A percentile compares a stretch with the other conserved stretches of the same genome.
These are phyloP conservation scores for Athalia cordata DNA, from an alignment of 2,888 invertebrate genomes.

Conservation along the genomic window DNA sequence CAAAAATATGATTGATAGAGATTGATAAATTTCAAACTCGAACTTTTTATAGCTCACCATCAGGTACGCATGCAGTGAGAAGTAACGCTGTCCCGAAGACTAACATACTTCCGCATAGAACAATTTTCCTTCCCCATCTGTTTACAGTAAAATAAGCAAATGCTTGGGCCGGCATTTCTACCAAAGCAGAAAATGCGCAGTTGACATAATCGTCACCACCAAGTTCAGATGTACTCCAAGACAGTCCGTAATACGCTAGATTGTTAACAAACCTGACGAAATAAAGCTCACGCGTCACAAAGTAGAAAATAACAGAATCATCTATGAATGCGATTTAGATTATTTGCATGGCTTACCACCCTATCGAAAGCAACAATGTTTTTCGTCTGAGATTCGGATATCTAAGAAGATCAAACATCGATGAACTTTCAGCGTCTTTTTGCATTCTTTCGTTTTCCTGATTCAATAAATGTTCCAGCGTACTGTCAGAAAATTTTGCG, in stretches of 20 bases:
- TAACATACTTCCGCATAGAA: slow-evolving; percentile 82
- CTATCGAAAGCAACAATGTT: slow-evolving; percentile 82
- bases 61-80: slow-evolving; percentile 77
- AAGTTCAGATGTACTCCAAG: slow-evolving; percentile 84
- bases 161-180: slow-evolving; percentile 84
- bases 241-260: slow-evolving; percentile 86
- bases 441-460: slow-evolving; percentile 69
- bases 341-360: slow-evolving; percentile 77
- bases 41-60: slow-evolving; percentile 68
- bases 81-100: slow-evolving; percentile 78
- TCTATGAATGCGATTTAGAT: background rate
- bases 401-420: slow-evolving; percentile 78
- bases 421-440: slow-evolving; percentile 71
- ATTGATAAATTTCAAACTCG: background rate
- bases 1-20: background rate
- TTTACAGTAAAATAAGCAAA: slow-evolving; percentile 81
- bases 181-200: slow-evolving; percentile 83
- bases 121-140: slow-evolving; percentile 81
- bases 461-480: slow-evolving; percentile 75
- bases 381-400: slow-evolving; percentile 80
- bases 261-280: slow-evolving; percentile 82
- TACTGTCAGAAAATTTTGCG: slow-evolving; percentile 76
- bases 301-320: background rate
- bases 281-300: slow-evolving; percentile 24
- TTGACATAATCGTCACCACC: slow-evolving; percentile 84